Percentiles rank a stretch among this genome's conserved stretches.
These are phyloP conservation scores for Tor tambroides DNA, from an alignment of 2,113 vertebrate species.

Conservation along the genomic window DNA sequence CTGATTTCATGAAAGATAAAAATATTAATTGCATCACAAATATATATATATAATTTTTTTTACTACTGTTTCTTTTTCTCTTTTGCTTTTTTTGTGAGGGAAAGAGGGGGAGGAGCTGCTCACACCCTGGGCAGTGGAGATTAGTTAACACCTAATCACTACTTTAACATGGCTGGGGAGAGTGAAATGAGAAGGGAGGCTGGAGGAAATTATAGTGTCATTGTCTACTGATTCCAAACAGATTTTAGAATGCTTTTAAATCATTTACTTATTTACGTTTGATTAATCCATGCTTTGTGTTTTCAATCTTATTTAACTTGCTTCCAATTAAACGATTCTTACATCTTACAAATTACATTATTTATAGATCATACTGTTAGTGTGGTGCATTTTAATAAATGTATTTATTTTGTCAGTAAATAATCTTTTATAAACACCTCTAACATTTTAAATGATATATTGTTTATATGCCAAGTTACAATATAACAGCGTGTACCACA, in stretches of 20 bases:
- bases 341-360: not conserved
- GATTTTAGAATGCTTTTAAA: not conserved
- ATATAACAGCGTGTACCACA: not conserved
- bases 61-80: not conserved
- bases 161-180: conserved; percentile 44
- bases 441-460: not conserved
- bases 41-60: not conserved
- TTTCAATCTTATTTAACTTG: not conserved
- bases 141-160: conserved; percentile 74
- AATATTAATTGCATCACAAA: not conserved
- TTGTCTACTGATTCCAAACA: not conserved
- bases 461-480: not conserved
- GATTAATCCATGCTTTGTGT: not conserved
- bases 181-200: not conserved
- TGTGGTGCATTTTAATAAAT: conserved; percentile 12
- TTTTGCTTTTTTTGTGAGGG: not conserved
- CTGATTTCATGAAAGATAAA: not conserved
- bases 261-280: not conserved
- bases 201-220: conserved; percentile 6
- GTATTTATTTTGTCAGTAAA: not conserved
- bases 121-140: conserved; percentile 70
- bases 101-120: conserved; percentile 69
- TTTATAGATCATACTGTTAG: not conserved
- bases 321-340: not conserved
- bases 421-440: not conserved